Base-by-base conservation (phyloP, 1,140 invertebrate genomes). In the Muscidifurax raptorellus region DNA sequence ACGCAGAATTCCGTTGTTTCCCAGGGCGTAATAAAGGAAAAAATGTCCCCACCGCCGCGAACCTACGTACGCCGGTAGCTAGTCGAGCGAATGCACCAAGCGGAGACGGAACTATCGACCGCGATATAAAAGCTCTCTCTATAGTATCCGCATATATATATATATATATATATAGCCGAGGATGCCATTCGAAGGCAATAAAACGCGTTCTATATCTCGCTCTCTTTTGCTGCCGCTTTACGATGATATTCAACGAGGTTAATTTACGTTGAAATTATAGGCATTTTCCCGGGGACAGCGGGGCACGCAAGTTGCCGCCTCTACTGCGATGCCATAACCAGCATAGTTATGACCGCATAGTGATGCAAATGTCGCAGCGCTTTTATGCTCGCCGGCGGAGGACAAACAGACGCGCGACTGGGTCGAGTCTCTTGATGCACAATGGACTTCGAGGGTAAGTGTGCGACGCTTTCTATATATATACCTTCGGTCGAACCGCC, bases 211-310 rank as follows among this genome's bases (percentile, higher is more conserved):
- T n/a, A 10, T 72, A 30, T 75, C 69, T 66, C 77, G 15, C 77
- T 67, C 32, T 64, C 30, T 71, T 27, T 59, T 6, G 36, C 36
- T 71, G 2, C 28, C 28, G 15, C 66, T 72, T 84, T 79, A 84
- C 82, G 82, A 79, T 84, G 67, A 84, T 84, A 79, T 47, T 84
- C 28, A 44, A 47, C 66, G 76, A 78, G 82, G 76, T 84, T 84
- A 84, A 79, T 84, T 79, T 84, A 84, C 76, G 75, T 84, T 79
- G 44, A 71, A 84, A 84, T 84, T 84, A 84, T 84, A 84, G 82
- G 77, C 30, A 52, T 84, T 84, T 79, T 27, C 75, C 10, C 40
- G 25, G 64, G n/a, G 72, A 44, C 1, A 2, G 3, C 30, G 15
- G 18, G 52, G 52, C n/a, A 22, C 52, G 59, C 22, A 75, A 67